Evolutionary conservation across 2,797 vertebrate species (phyloP), one percentile per base, ranked within the genome.

Genomic region (Loris lydekkerianus): DNA sequence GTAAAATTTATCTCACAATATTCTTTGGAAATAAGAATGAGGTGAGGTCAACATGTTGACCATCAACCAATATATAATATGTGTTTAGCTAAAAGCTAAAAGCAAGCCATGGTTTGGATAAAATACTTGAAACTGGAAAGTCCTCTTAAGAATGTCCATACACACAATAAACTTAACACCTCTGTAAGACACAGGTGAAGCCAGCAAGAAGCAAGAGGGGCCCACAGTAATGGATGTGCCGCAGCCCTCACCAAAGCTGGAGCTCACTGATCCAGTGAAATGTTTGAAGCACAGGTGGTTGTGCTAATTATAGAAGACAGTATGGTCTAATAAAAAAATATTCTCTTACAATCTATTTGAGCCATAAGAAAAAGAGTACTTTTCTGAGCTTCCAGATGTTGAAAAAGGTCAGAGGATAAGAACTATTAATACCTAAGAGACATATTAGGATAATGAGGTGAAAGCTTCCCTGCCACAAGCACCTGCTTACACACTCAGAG

Each of bases 11-110:
- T 17, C 11, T 86, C 25, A 23, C 8, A 85, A 25, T 67, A 89
- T 11, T 92, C 17, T 92, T 86, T 27, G 76, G 63, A 93, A 90
- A 92, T 92, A 89, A 78, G 67, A 96, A 90, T 21, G 31, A 97
- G 58, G 46, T 40, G 86, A 73, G 2, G 72, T 86, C 61, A 92
- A 60, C 46, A 49, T 27, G 21, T 25, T 78, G 29, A 89, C 14
- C 21, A 86, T 56, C 88, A 60, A 60, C 63, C 46, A 78, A 72
- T 46, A 93, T 58, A 76, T 37, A 77, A 70, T 40, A 76, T 82
- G 46, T 40, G 2, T 34, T 94, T 80, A 91, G 85, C 23, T 56
- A 58, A 92, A 86, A 89, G 69, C 43, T 87, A 89, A 92, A 83
- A 31, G 1, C 15, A 76, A n/a, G 18, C 14, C 90, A 53, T 8